Evolutionary conservation across 2,113 vertebrate genomes (phyloP).

Genomic region (Phylloscopus trochilus): DNA sequence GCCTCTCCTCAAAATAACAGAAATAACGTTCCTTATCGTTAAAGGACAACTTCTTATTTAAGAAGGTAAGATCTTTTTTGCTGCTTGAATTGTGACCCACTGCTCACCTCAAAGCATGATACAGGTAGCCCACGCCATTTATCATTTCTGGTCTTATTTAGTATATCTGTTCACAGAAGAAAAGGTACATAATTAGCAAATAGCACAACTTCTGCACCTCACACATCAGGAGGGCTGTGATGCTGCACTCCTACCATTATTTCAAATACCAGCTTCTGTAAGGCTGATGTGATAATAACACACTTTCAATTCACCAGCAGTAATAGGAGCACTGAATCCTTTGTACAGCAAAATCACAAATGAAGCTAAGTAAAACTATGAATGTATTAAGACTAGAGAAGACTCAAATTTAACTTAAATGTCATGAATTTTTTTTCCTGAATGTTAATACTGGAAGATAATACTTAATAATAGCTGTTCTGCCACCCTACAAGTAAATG

Average conservation of each 20-base stretch:
- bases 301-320: constrained; percentile 48
- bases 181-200: constrained; percentile 67
- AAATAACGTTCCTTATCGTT: not conserved
- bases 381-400: constrained; percentile 45
- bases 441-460: constrained; percentile 9
- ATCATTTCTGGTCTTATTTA: constrained; percentile 21
- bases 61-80: not conserved
- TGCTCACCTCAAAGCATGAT: constrained; percentile 25
- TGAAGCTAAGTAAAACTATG: constrained; percentile 42
- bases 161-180: constrained; percentile 30
- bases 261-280: constrained; percentile 17
- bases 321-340: constrained; percentile 27
- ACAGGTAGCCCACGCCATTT: not conserved
- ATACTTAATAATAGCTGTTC: not conserved
- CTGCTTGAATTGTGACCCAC: not conserved
- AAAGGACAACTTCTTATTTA: not conserved
- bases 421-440: constrained; percentile 10
- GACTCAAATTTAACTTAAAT: constrained; percentile 50
- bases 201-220: constrained; percentile 34
- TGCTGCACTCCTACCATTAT: constrained; percentile 20
- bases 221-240: constrained; percentile 33
- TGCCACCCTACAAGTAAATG: not conserved
- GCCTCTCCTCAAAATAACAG: not conserved
- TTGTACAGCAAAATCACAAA: constrained; percentile 27
- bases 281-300: constrained; percentile 66